These are phyloP conservation scores for Anarhynchus alexandrinus DNA, from an alignment of 2,113 vertebrate genomes.

Conservation along the genomic window DNA sequence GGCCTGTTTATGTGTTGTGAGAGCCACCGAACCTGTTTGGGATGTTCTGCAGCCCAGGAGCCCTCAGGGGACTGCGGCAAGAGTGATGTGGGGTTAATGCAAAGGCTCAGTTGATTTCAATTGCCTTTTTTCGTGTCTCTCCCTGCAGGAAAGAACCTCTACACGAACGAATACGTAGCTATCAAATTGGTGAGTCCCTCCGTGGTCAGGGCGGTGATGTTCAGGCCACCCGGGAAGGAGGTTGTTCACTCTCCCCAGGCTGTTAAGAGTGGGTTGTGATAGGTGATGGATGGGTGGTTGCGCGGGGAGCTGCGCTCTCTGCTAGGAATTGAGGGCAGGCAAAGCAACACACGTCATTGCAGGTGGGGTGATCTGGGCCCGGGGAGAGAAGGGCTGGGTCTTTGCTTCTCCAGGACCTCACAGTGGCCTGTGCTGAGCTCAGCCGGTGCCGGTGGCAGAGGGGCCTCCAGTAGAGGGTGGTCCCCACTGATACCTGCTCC, in stretches of 20 bases:
- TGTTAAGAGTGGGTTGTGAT: fast-evolving
- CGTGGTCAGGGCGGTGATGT: fast-evolving
- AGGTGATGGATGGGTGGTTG: not conserved
- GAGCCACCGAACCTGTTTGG: not conserved
- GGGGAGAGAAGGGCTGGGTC: not conserved
- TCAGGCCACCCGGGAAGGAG: not conserved
- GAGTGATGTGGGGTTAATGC: not conserved
- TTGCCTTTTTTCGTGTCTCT: not conserved
- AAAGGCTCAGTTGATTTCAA: not conserved
- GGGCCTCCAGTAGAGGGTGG: not conserved
- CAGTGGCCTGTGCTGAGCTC: not conserved
- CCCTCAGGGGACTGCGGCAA: fast-evolving
- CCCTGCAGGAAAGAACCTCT: constrained; percentile 86
- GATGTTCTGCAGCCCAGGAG: not conserved
- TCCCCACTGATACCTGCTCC: not conserved
- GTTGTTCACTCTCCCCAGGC: fast-evolving
- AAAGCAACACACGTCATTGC: not conserved
- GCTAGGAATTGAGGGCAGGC: not conserved
- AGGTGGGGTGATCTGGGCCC: not conserved
- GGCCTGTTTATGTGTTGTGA: not conserved
- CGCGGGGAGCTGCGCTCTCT: fast-evolving
- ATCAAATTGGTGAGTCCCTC: constrained; percentile 90
- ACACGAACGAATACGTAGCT: constrained; percentile 96
- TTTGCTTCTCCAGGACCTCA: not conserved
- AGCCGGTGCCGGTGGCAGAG: not conserved